phyloP scores from a whole-genome alignment of 2,888 invertebrate species.

The Eupeodes latifasciatus region DNA sequence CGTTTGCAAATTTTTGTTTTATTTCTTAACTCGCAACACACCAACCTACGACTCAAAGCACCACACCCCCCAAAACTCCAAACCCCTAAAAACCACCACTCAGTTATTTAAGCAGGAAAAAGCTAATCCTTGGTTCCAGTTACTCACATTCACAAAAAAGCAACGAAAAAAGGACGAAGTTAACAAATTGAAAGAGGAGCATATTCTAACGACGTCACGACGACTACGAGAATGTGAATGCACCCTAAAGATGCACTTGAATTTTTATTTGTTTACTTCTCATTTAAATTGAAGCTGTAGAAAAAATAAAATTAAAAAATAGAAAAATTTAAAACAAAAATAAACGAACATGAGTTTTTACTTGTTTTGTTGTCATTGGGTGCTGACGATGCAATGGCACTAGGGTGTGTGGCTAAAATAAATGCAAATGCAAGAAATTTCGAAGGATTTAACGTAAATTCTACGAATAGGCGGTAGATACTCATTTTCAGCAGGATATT shows the following conservation, averaged over 20 bases:
- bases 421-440: conserved; percentile 55
- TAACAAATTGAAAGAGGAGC: conserved; percentile 31
- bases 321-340: conserved; percentile 13
- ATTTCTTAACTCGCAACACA: background rate
- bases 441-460: conserved; percentile 27
- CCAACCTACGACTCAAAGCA: too few relatives aligned
- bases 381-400: conserved; percentile 38
- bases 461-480: background rate
- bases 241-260: conserved; percentile 76
- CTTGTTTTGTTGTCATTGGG: conserved; percentile 71
- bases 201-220: conserved; percentile 47
- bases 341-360: conserved; percentile 57
- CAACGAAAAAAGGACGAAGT: conserved; percentile 19
- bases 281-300: conserved; percentile 64
- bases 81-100: conserved; percentile 3
- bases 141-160: conserved; percentile 36
- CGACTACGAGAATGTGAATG: conserved; percentile 64
- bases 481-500: conserved; percentile 39
- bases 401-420: conserved; percentile 52
- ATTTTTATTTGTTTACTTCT: conserved; percentile 73
- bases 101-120: conserved; percentile 32
- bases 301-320: conserved; percentile 37
- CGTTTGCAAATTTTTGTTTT: conserved; percentile 45
- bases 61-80: background rate
- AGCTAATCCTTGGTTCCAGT: conserved; percentile 58